Evolutionary conservation across 2,113 vertebrate species (phyloP), one percentile per base, ranked within the genome.

Genomic region (Epinephelus moara): DNA sequence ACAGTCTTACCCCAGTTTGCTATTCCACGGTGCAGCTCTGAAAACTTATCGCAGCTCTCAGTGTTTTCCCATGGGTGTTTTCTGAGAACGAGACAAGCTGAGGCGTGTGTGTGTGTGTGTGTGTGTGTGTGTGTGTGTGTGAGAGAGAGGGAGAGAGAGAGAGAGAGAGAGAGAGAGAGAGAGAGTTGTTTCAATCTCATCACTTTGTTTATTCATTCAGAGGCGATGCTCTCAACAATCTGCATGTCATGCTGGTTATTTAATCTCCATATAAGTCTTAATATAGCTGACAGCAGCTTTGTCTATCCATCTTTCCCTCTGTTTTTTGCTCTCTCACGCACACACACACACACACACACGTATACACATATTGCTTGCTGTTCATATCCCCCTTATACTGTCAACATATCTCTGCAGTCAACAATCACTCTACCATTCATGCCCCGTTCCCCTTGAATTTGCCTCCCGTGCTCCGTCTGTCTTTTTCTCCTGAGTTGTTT

Each of bases 1-100:
- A 80, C 78, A 82, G 55, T 60, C 56, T 80, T 70, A 84, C 62
- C 67, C 81, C 80, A 84, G 59, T 91, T 90, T 89, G 70, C 17
- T 59, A 12, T 84, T 82, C 75, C 42, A 19, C 2, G 4, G 56
- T 56, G 63, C 81, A 63, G 79, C 74, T 70, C 53, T 27, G 53
- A 82, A 72, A 89, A 85, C 74, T 47, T 74, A 75, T 76, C 21
- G 17, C 81, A 45, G 47, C 23, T 68, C 66, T 80, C 69, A 15
- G 50, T 55, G 17, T 70, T 75, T 52, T 86, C 82, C 75, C 82
- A 53, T 56, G 75, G 59, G 80, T 79, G 87, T 87, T 87, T 80
- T 84, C 49, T 80, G 52, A 81, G 75, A 85, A 23, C 1, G 14
- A 79, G 80, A 25, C 82, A 77, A 72, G 74, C 53, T 81, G 70